These are phyloP conservation scores for Dasypogon diadema DNA, from an alignment of 2,888 invertebrate genomes.

Conservation along the genomic window DNA sequence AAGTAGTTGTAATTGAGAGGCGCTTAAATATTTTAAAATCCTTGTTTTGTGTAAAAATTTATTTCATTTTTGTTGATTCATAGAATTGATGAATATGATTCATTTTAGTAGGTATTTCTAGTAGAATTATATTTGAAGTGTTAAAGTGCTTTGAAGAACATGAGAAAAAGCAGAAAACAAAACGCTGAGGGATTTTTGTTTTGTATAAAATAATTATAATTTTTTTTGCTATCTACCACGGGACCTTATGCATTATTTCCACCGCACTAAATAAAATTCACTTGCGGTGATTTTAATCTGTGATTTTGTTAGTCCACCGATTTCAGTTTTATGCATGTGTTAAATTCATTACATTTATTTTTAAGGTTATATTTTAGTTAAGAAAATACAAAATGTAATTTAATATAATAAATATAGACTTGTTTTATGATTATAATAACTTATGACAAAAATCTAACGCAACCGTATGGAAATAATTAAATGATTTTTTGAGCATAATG, in stretches of 20 bases:
- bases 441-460: conserved; percentile 31
- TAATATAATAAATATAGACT: conserved; percentile 39
- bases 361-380: conserved; percentile 50
- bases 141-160: not conserved
- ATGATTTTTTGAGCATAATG: too few relatives aligned
- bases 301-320: conserved; percentile 56
- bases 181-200: not conserved
- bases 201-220: conserved; percentile 32
- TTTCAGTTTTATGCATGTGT: conserved; percentile 48
- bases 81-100: conserved; percentile 40
- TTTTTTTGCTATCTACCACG: conserved; percentile 41
- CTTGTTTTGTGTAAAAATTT: not conserved
- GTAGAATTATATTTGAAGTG: conserved; percentile 20
- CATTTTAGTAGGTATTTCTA: conserved; percentile 18
- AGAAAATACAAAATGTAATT: conserved; percentile 33
- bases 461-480: conserved; percentile 24
- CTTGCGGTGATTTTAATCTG: conserved; percentile 54
- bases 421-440: conserved; percentile 40
- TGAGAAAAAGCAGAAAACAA: not conserved
- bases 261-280: conserved; percentile 40
- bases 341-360: conserved; percentile 54
- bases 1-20: not conserved
- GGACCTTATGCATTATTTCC: conserved; percentile 53
- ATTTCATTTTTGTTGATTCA: conserved; percentile 25
- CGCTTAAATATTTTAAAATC: conserved; percentile 17